Evolutionary conservation across 2,797 vertebrate species (phyloP), one percentile per base, ranked within the genome.

Genomic region (Acanthurus tractus): DNA sequence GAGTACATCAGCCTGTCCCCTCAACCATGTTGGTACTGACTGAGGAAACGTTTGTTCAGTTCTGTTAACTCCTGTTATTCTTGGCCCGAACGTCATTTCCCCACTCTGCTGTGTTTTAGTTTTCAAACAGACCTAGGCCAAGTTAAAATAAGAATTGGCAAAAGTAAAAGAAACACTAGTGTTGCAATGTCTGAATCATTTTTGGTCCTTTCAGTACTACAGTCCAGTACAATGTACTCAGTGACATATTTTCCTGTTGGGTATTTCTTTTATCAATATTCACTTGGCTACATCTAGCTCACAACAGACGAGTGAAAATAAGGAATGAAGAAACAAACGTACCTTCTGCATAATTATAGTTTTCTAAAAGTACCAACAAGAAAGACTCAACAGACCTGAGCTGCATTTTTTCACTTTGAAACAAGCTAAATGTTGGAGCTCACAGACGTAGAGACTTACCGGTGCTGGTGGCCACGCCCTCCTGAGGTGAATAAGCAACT

Each of bases 31-130:
- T 68, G 15, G 62, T 61, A 49, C 29, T 61, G 68, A 70, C 10
- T 83, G 58, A 88, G 70, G 70, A 25, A 68, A 74, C 18, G n/a
- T 80, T 78, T 86, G 76, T 77, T 86, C 40, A 10, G 1, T 69
- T 34, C 29, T 34, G 29, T 34, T 34, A 6, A 34, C 29, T 59
- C 38, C 11, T 55, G 38, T 76, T 83, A 74, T 70, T 79, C 55
- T 74, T 65, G 63, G 44, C 68, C 57, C 42, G 17, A 48, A 46
- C 56, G 48, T 48, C 72, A 59, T 81, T 82, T 74, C 46, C 15
- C 6, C 29, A 34, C 29, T 34, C 3, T 1, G 6, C 17, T 8
- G 13, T 20, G 40, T 34, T 79, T 44, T 42, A 10, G 63, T 68
- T 56, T 50, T 64, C 2, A 36, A 44, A 74, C 59, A 69, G 58